Evolutionary conservation across 2,888 invertebrate genomes (phyloP), one percentile per base, ranked within the genome.

Genomic region (Dryadula phaetusa): DNA sequence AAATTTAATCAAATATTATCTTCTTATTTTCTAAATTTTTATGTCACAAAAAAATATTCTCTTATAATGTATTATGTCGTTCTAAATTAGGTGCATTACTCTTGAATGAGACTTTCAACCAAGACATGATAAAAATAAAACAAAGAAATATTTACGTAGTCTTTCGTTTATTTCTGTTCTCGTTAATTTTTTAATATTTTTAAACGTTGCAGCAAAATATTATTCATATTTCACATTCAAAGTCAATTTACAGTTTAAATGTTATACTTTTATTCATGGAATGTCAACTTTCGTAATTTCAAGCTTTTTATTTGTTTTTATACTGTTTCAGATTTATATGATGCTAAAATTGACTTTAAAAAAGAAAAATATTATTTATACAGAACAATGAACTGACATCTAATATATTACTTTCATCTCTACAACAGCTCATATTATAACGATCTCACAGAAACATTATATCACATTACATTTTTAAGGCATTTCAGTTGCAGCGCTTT

Each of bases 401-500:
- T 56, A 64, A 64, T 67, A 67, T 60, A 61, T 67, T 67, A 67
- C 16, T 47, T 58, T 64, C 28, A 60, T 60, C 25, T 44, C 42
- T 53, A 60, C 63, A 60, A 64, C 63, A 54, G 42, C 60, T 52
- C 52, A 44, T 42, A 44, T 37, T 60, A 46, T 44, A 67, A 67
- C 67, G 53, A 67, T 53, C 20, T 54, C 62, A 65, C 65, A 65
- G 65, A 62, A 64, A 65, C 52, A 67, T 63, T 54, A 69, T 88
- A 88, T 88, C 88, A 88, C 88, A 88, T 82, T 83, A 78, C 77
- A 77, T 79, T 74, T 79, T 79, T 81, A 86, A 88, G 87, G 87
- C 88, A 84, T 82, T 77, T 74, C 72, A 76, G 72, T 71, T 65
- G 74, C 67, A 56, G 71, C 66, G 61, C 62, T 62, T 20, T 18